A percentile compares a stretch with the other conserved stretches of the same genome.
Evolutionary conservation across 1,140 invertebrate genomes (phyloP).

Genomic region (Meloidogyne hapla): DNA sequence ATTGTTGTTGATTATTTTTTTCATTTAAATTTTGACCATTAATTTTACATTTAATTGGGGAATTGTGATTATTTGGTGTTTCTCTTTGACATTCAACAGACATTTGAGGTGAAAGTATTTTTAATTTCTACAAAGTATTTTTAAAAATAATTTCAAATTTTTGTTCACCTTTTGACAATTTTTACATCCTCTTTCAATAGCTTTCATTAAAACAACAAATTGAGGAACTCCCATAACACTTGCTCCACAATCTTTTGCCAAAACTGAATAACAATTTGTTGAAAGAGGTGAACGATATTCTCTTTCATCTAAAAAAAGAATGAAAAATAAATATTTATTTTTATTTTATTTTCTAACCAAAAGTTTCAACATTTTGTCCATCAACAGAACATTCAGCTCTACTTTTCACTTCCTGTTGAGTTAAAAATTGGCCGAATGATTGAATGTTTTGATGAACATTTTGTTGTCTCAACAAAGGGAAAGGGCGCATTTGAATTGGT

Average conservation of each 20-base stretch:
- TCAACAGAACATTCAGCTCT: conserved; percentile 41
- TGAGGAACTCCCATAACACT: conserved; percentile 21
- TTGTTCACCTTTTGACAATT: not conserved
- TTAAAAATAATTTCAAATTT: not conserved
- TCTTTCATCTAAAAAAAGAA: conserved; percentile 10
- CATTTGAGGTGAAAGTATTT: conserved; percentile 31
- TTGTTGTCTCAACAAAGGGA: conserved; percentile 19
- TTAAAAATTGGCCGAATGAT: conserved; percentile 16
- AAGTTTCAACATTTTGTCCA: conserved; percentile 34
- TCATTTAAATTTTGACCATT: conserved; percentile 30
- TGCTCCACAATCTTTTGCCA: conserved; percentile 41
- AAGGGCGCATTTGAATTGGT: conserved; percentile 22
- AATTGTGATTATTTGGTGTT: not conserved
- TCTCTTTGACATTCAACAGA: conserved; percentile 34
- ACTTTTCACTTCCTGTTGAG: not conserved
- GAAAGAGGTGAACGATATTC: conserved; percentile 24
- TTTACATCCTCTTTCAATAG: conserved; percentile 9
- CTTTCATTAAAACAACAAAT: conserved; percentile 42
- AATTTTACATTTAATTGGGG: conserved; percentile 20
- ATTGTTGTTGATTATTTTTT: conserved; percentile 14
- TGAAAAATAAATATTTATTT: conserved; percentile 10
- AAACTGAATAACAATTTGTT: conserved; percentile 36
- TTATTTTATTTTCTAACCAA: conserved; percentile 28
- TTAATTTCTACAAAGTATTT: conserved; percentile 32
- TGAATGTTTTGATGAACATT: conserved; percentile 19